phyloP scores from a whole-genome alignment of 2,888 invertebrate species.

The Oligia fasciuncula region DNA sequence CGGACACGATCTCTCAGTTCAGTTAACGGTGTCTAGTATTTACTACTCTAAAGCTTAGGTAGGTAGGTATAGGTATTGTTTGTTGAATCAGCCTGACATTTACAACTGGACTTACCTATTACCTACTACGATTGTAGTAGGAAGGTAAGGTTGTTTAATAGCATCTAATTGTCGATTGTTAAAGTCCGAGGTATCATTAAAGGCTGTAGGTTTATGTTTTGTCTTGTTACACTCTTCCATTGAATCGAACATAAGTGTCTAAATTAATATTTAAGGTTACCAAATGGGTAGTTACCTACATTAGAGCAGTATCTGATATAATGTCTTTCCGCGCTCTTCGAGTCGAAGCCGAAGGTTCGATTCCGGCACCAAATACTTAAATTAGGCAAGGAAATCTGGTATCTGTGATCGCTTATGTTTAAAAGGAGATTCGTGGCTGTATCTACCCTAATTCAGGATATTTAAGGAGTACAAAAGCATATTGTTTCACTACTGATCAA shows the following conservation, averaged over 20 bases:
- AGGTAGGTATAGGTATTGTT: neutral
- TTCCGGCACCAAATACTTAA: neutral
- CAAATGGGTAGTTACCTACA: neutral
- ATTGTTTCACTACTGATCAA: neutral
- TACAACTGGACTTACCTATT: neutral
- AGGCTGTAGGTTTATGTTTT: neutral
- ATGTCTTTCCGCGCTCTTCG: neutral
- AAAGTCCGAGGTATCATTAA: neutral
- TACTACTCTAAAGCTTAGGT: neutral
- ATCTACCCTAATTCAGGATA: no score
- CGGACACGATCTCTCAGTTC: neutral
- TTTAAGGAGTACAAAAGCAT: neutral
- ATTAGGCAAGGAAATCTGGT: neutral
- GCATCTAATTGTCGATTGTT: neutral
- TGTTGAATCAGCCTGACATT: neutral
- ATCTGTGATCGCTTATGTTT: neutral
- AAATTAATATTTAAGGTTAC: neutral
- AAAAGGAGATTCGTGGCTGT: neutral
- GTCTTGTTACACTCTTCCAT: neutral
- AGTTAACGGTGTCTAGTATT: constrained; percentile 10
- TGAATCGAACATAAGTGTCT: neutral
- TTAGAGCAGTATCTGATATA: neutral
- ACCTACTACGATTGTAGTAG: neutral
- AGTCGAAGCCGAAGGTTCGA: no score
- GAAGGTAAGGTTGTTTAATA: neutral